phyloP scores from a whole-genome alignment of 2,888 invertebrate genomes.

The Isoperla grammatica region DNA sequence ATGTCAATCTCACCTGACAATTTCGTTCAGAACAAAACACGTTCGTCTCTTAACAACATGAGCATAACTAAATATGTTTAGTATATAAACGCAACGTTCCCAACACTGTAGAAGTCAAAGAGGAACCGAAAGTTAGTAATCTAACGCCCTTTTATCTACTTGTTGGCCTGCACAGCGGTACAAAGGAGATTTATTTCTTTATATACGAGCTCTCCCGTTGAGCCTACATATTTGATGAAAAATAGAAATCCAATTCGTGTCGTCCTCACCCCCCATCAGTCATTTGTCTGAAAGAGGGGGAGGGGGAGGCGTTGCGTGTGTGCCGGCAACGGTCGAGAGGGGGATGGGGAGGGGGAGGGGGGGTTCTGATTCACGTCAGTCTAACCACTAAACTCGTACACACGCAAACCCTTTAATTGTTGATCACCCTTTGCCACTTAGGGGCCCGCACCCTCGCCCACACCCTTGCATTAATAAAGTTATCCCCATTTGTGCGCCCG shows the following conservation, averaged over 20 bases:
- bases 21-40: no score
- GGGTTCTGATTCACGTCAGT: not conserved
- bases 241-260: constrained; percentile 11
- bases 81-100: no score
- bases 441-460: not conserved
- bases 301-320: constrained; percentile 1
- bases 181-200: no score
- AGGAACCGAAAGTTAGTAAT: no score
- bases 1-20: no score
- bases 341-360: not conserved
- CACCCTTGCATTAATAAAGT: constrained; percentile 12
- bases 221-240: constrained; percentile 12
- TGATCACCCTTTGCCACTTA: constrained; percentile 12
- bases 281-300: not conserved
- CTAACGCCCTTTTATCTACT: no score
- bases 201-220: not conserved
- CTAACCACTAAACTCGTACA: constrained; percentile 6
- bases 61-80: no score
- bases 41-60: no score
- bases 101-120: no score
- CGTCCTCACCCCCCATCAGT: not conserved
- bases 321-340: constrained; percentile 1
- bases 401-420: constrained; percentile 14
- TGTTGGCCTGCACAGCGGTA: no score
- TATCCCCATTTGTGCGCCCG: not conserved